A percentile compares a stretch with the other conserved stretches of the same genome.
Evolutionary conservation across 2,797 vertebrate species (phyloP).

Genomic region (Buphagus erythrorhynchus): DNA sequence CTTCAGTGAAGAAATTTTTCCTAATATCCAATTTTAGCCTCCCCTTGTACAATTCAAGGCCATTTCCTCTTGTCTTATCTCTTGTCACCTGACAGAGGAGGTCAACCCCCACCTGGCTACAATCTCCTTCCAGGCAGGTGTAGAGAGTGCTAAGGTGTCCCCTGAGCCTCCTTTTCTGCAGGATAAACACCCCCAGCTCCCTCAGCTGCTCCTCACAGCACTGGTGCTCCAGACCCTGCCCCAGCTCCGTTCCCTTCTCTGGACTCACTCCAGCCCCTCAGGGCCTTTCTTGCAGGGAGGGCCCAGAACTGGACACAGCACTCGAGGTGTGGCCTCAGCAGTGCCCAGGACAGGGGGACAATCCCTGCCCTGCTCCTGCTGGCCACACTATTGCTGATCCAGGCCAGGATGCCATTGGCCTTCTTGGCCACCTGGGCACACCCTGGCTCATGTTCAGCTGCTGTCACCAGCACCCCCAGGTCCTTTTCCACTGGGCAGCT

Average conservation of each 20-base stretch:
- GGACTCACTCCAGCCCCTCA: not conserved
- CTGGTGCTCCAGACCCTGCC: not conserved
- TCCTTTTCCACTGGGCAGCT: not conserved
- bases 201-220: not conserved
- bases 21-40: not conserved
- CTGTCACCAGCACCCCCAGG: not conserved
- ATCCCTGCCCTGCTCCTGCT: not conserved
- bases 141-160: accelerated
- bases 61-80: not conserved
- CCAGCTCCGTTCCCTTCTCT: not conserved
- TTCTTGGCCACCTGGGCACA: not conserved
- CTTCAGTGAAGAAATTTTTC: not conserved
- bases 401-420: not conserved
- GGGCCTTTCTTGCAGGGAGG: not conserved
- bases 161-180: not conserved
- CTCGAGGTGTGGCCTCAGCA: not conserved
- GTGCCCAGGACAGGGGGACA: not conserved
- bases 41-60: not conserved
- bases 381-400: not conserved
- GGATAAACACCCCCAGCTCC: not conserved
- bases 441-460: not conserved
- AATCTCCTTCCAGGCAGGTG: accelerated
- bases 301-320: not conserved
- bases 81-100: not conserved
- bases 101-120: accelerated